Evolutionary conservation across 1,140 invertebrate species (phyloP), one percentile per base, ranked within the genome.

Genomic region (Patella vulgata): DNA sequence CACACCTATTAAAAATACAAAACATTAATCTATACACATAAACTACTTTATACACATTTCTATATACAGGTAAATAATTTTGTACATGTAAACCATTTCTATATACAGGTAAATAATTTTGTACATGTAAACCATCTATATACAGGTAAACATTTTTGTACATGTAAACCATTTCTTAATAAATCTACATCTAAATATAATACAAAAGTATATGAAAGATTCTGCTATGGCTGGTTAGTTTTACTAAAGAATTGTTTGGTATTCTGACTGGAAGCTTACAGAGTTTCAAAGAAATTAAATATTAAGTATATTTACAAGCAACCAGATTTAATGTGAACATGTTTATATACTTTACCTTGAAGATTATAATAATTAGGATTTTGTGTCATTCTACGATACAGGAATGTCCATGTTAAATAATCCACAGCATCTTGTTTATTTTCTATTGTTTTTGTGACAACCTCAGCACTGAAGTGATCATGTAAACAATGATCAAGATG

Each of bases 341-440:
- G n/a, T n/a, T n/a, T n/a, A n/a, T n/a, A n/a, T n/a, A n/a, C 30
- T 42, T 51, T 71, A 75, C 85, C 87, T 73, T 98, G 96, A 17
- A 99, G 85, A 82, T 97, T 97, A 83, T 99, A 99, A 81, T 99
- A 99, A 84, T 99, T 99, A 9, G 98, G 98, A 87, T 99, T 99
- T 85, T 99, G 96, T 1, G 97, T 98, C 75, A 99, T 89, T 62
- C 98, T 85, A 17, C 97, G 87, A 80, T 99, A 99, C 0, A 99
- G 85, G 86, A 99, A 98, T 0, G 97, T 99, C 97, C 98, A 99
- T 0, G 98, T 99, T 2, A 99, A 86, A 78, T 99, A 99, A 86
- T 99, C 98, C 0, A 99, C 97, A 0, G 97, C 96, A 84, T 99
- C 98, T 82, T 99, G 98, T 84, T 99, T 99, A 85, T 99, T 99